Conservation (phyloP, 2,888 invertebrate species). For the Sussaba pulchella region DNA sequence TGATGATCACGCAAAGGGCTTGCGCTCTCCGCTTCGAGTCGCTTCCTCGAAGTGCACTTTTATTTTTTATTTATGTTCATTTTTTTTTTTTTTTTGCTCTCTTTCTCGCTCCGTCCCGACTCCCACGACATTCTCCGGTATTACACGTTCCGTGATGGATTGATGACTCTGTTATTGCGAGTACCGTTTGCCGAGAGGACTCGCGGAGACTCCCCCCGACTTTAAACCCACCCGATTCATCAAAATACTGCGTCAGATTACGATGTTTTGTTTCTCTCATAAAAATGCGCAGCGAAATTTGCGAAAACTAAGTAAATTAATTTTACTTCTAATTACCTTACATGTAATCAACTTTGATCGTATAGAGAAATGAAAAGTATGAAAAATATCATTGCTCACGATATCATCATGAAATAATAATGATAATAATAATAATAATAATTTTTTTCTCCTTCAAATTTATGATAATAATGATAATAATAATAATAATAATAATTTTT, state of each 20-base stretch:
- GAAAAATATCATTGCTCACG: slow-evolving; percentile 3
- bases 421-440: too few species aligned
- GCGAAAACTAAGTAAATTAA: too few species aligned
- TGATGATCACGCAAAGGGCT: slow-evolving; percentile 41
- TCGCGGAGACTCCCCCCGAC: not conserved
- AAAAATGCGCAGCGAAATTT: too few species aligned
- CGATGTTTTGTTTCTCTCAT: not conserved
- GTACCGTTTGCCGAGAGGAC: not conserved
- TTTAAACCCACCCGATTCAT: not conserved
- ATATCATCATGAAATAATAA: too few species aligned
- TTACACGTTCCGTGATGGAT: slow-evolving; percentile 25
- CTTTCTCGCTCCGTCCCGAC: slow-evolving; percentile 21
- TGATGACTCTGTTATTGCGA: slow-evolving; percentile 35
- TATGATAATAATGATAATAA: too few species aligned
- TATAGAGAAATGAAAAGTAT: slow-evolving; percentile 5
- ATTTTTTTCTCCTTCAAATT: too few species aligned
- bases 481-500: too few species aligned
- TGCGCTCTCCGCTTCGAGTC: slow-evolving; percentile 19
- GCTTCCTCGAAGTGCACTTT: slow-evolving; percentile 29
- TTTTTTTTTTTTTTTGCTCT: slow-evolving; percentile 11
- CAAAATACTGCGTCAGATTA: not conserved
- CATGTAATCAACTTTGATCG: not conserved
- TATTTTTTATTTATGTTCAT: not conserved
- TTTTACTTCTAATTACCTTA: not conserved
- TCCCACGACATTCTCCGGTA: slow-evolving; percentile 41